phyloP scores from a whole-genome alignment of 1,140 invertebrate genomes.

The Liolophura sinensis region DNA sequence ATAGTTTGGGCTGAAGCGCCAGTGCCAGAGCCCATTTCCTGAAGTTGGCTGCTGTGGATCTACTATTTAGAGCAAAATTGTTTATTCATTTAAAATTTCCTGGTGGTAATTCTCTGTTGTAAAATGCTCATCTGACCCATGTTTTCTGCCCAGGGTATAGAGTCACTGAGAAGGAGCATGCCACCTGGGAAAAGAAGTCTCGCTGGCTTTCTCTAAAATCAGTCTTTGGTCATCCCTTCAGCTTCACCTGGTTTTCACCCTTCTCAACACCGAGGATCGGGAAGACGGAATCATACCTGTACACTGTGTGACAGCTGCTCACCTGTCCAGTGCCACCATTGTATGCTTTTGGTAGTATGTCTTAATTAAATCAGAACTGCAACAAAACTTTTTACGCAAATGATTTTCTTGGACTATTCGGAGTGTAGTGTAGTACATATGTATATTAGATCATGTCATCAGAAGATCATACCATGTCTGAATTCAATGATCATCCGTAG shows the following conservation, averaged over 20 bases:
- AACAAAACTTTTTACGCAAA: no score
- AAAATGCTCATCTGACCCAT: constrained; percentile 3
- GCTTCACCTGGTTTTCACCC: constrained; percentile 91
- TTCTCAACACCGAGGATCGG: constrained; percentile 63
- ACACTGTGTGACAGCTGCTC: constrained; percentile 26
- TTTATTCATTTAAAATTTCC: not conserved
- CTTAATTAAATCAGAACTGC: no score
- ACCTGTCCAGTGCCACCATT: no score
- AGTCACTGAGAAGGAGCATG: constrained; percentile 91
- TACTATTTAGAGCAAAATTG: not conserved
- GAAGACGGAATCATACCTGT: constrained; percentile 25
- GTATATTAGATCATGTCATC: no score
- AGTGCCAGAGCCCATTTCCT: not conserved
- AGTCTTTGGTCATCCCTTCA: constrained; percentile 89
- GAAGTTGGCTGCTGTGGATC: not conserved
- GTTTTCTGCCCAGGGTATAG: constrained; percentile 75
- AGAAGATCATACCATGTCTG: no score
- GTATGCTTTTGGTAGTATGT: no score
- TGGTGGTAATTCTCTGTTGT: not conserved
- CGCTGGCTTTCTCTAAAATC: constrained; percentile 92
- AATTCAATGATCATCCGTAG: no score
- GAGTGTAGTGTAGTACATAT: no score
- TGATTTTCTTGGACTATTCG: no score
- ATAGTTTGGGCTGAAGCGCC: no score
- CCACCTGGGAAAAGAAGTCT: constrained; percentile 86